These are phyloP conservation scores for Nezara viridula DNA, from an alignment of 2,888 invertebrate species.

Conservation along the genomic window DNA sequence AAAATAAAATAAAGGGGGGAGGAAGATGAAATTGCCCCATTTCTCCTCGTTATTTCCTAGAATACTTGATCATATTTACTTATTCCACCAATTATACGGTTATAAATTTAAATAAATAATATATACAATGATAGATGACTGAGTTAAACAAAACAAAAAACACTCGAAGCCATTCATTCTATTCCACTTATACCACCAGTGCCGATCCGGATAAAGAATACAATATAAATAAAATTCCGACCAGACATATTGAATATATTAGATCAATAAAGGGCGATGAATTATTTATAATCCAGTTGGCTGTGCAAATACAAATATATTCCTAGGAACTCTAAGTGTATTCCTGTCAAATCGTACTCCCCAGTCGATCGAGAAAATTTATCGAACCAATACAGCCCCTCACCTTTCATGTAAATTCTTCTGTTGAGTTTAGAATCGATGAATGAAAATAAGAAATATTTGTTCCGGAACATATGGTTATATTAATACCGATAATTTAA, in stretches of 20 bases:
- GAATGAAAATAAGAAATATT: background rate
- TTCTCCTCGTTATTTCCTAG: too few species aligned
- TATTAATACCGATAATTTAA: too few species aligned
- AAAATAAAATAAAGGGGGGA: too few species aligned
- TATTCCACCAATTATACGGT: background rate
- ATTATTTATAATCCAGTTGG: background rate
- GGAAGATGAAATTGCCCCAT: too few species aligned
- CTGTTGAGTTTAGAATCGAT: background rate
- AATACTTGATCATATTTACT: background rate
- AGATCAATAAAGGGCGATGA: background rate
- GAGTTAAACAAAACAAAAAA: background rate
- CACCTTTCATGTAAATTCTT: conserved; percentile 3
- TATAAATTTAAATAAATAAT: background rate
- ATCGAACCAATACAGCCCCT: background rate
- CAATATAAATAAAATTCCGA: conserved; percentile 4
- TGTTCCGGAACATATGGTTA: background rate
- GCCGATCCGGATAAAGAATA: background rate
- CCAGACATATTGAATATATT: conserved; percentile 11
- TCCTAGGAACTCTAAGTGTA: conserved; percentile 24
- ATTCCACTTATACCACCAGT: conserved; percentile 9
- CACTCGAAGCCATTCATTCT: background rate
- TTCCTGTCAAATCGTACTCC: background rate
- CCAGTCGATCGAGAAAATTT: background rate
- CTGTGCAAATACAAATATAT: conserved; percentile 6
- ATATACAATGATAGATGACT: background rate